A percentile compares a stretch with the other conserved stretches of the same genome.
Evolutionary conservation across 2,797 vertebrate genomes (phyloP).

Genomic region (Sebastes vulpes): DNA sequence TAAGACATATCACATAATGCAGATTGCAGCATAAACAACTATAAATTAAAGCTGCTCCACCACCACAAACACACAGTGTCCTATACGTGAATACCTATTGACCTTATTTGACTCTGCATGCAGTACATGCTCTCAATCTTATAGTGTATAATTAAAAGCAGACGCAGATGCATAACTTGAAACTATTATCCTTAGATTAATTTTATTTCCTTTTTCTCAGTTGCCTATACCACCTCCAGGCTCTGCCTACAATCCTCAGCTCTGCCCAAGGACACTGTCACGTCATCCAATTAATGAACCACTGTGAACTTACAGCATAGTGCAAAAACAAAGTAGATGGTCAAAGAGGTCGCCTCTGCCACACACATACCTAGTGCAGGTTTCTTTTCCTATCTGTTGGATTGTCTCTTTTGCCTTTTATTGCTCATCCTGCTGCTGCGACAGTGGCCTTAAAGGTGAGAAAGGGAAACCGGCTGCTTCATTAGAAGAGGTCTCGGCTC

Average conservation of each 20-base stretch:
- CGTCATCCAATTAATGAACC: slow-evolving; percentile 48
- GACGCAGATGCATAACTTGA: background rate
- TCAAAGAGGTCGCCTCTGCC: slow-evolving; percentile 27
- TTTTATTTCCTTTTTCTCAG: background rate
- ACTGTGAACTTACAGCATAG: slow-evolving; percentile 17
- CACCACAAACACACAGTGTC: background rate
- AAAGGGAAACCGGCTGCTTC: slow-evolving; percentile 30
- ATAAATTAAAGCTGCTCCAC: background rate
- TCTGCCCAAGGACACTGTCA: slow-evolving; percentile 29
- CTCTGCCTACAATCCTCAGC: slow-evolving; percentile 19
- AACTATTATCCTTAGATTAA: slow-evolving; percentile 1
- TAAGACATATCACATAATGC: background rate
- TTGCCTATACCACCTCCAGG: background rate
- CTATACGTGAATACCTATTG: background rate
- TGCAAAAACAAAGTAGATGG: slow-evolving; percentile 31
- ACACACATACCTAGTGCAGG: background rate
- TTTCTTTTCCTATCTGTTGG: background rate
- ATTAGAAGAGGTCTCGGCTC: slow-evolving; percentile 9
- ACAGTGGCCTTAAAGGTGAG: background rate
- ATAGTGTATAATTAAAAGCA: background rate
- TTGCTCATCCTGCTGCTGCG: slow-evolving; percentile 7
- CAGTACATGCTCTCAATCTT: background rate
- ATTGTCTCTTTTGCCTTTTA: slow-evolving; percentile 8
- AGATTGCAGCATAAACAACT: background rate
- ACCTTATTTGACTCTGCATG: background rate